Evolutionary conservation across 2,888 invertebrate species (phyloP), one percentile per base, ranked within the genome.

Genomic region (Nemotelus pantherinus): DNA sequence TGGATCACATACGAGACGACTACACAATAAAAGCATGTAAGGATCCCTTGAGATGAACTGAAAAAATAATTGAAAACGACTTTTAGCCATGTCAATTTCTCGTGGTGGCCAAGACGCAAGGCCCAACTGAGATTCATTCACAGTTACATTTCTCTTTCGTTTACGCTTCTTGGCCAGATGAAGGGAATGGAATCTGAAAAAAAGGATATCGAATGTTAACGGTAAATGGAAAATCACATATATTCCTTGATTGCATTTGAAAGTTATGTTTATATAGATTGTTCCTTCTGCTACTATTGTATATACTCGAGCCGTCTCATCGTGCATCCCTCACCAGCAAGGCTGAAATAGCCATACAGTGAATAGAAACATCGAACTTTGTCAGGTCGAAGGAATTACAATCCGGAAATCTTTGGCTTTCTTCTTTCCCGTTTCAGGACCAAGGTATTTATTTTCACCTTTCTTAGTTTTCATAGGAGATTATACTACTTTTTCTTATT

Each of bases 61-160:
- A 47, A 74, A 74, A 74, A 74, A 74, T 74, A 74, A 74, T 74
- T 74, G 74, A 74, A 74, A 74, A 74, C 74, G 74, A 74, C 74
- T 74, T 74, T 74, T 74, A 74, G 63, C 48, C 48, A 74, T 74
- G 74, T 74, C 74, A 74, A 74, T 48, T 74, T 74, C 41, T 10
- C 50, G 7, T 65, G 3, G 44, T 39, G 2, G 7, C 9, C 53
- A n/a, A n/a, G 58, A 58, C 9, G 25, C 3, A 1, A 41, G 25
- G 53, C 70, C 43, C 55, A 43, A n/a, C 53, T 2, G 70, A 41
- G 70, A 70, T 53, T 70, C 25, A 25, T 25, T 25, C 53, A 6
- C 7, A 55, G 47, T 41, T 55, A 70, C 53, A 70, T 55, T 25
- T 25, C 25, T 25, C 25, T 25, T 25, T 25, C 25, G 25, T 25